Conservation (phyloP, 2,113 vertebrate genomes). For the Polypterus senegalus region DNA sequence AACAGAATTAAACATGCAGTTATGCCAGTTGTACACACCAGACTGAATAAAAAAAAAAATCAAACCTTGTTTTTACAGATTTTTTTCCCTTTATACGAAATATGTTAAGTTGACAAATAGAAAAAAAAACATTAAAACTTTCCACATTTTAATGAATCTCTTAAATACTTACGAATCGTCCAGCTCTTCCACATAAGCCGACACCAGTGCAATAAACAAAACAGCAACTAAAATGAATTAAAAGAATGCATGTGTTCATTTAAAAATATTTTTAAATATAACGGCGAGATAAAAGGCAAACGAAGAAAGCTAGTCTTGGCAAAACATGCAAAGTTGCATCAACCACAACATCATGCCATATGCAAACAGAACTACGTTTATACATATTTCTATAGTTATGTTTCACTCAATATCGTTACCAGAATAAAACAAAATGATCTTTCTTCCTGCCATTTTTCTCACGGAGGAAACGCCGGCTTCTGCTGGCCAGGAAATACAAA, state of each 20-base stretch:
- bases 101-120: no score
- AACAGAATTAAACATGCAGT: no score
- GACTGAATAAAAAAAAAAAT: no score
- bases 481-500: no score
- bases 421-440: constrained; percentile 30
- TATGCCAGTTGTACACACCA: no score
- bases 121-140: no score
- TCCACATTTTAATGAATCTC: background rate
- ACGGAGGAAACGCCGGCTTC: background rate
- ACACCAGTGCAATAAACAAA: constrained; percentile 33
- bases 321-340: background rate
- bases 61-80: no score
- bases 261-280: background rate
- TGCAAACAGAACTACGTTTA: background rate
- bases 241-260: constrained; percentile 3
- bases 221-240: constrained; percentile 37
- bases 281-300: background rate
- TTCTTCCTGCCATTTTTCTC: constrained; percentile 45
- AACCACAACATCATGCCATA: background rate
- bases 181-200: constrained; percentile 76
- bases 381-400: background rate
- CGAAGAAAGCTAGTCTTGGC: background rate
- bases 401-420: constrained; percentile 26
- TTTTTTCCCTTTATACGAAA: no score
- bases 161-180: constrained; percentile 81